Conservation (phyloP, 1,140 invertebrate species). For the Watersipora subatra region DNA sequence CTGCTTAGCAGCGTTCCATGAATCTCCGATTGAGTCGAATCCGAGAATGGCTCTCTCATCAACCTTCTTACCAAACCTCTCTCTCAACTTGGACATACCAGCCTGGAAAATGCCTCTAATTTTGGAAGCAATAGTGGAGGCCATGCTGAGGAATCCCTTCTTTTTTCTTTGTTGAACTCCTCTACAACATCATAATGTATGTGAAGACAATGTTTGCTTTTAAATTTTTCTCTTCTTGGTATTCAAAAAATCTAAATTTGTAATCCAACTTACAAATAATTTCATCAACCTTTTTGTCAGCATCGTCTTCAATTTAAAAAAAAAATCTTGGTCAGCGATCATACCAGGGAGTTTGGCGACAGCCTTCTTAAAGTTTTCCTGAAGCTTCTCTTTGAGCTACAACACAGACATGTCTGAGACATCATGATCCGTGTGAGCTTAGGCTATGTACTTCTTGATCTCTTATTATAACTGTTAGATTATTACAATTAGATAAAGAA, state of each 20-base stretch:
- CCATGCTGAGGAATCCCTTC: neutral
- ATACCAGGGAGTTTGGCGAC: neutral
- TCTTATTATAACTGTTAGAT: no score
- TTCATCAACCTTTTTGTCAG: neutral
- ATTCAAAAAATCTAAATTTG: no score
- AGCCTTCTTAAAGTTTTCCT: neutral
- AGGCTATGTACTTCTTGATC: no score
- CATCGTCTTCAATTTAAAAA: neutral
- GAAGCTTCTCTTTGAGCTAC: neutral
- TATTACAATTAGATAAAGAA: no score
- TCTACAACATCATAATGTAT: neutral
- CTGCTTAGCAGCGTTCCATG: neutral
- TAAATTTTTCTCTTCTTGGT: no score
- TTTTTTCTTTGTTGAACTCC: neutral
- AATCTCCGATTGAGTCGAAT: neutral
- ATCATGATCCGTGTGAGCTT: no score
- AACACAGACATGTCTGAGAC: no score
- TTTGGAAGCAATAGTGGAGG: neutral
- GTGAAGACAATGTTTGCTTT: no score
- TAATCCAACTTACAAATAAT: neutral
- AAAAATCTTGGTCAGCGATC: neutral
- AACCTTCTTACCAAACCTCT: neutral
- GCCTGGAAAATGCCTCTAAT: neutral
- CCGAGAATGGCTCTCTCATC: neutral
- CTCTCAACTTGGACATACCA: neutral